Evolutionary conservation across 2,797 vertebrate species (phyloP).

Genomic region (Prionace glauca): DNA sequence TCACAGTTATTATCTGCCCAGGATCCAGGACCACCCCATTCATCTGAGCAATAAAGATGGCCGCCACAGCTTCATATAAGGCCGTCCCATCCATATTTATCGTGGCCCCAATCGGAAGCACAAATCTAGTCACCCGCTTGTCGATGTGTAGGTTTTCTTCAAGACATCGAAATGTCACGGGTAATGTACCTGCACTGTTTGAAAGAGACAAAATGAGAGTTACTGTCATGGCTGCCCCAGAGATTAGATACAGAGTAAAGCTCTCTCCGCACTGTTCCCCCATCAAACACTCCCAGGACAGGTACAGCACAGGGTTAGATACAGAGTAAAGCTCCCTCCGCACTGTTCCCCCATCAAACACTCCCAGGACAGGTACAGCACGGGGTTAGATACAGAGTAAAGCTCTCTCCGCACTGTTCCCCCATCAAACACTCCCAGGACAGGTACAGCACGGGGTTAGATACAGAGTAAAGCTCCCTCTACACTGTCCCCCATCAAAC

Average conservation of each 20-base stretch:
- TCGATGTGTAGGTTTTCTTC: slow-evolving; percentile 76
- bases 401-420: not conserved
- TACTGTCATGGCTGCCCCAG: not conserved
- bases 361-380: too few species aligned
- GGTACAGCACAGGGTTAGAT: not conserved
- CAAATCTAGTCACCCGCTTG: slow-evolving; percentile 71
- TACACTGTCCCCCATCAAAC: not conserved
- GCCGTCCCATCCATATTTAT: slow-evolving; percentile 82
- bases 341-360: not conserved
- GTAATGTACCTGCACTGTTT: slow-evolving; percentile 68
- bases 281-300: too few species aligned
- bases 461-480: not conserved
- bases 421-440: not conserved
- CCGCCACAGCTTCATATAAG: slow-evolving; percentile 75
- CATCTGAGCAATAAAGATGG: slow-evolving; percentile 82
- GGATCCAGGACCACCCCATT: slow-evolving; percentile 66
- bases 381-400: not conserved
- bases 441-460: not conserved
- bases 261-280: too few species aligned
- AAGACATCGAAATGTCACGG: slow-evolving; percentile 76
- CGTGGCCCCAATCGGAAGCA: slow-evolving; percentile 75
- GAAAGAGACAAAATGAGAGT: not conserved
- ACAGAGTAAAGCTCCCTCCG: not conserved
- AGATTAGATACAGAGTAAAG: too few species aligned
- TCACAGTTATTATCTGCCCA: slow-evolving; percentile 75